These are phyloP conservation scores for Diplodus puntazzo DNA, from an alignment of 2,797 vertebrate genomes.

Conservation along the genomic window DNA sequence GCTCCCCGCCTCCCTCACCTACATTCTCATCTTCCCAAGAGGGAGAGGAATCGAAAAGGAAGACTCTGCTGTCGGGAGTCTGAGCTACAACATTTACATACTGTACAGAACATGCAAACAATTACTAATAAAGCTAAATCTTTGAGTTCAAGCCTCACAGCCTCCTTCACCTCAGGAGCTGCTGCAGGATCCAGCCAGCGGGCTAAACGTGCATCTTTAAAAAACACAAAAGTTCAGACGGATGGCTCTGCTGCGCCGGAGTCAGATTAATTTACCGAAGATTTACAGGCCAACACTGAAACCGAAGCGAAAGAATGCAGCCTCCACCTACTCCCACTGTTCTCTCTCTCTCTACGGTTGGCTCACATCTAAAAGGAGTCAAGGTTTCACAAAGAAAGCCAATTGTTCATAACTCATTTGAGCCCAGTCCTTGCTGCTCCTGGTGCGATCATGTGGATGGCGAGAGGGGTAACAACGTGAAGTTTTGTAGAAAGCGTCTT, in stretches of 20 bases:
- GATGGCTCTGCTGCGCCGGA: constrained; percentile 70
- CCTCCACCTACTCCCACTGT: constrained; percentile 73
- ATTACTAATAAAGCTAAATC: constrained; percentile 64
- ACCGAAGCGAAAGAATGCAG: constrained; percentile 78
- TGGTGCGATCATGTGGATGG: constrained; percentile 64
- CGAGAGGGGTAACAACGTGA: constrained; percentile 15
- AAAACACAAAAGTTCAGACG: constrained; percentile 85
- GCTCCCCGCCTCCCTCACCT: constrained; percentile 45
- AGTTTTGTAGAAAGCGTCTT: constrained; percentile 23
- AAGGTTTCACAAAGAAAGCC: constrained; percentile 79
- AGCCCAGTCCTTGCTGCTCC: constrained; percentile 79
- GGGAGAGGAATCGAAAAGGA: constrained; percentile 11
- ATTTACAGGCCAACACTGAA: constrained; percentile 85
- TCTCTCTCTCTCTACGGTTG: constrained; percentile 81
- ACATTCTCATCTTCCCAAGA: constrained; percentile 45
- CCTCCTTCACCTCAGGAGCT: constrained; percentile 79
- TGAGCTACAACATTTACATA: constrained; percentile 32
- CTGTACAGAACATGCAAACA: constrained; percentile 71
- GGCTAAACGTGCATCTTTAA: constrained; percentile 87
- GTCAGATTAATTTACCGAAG: constrained; percentile 91
- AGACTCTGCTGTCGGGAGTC: constrained; percentile 19
- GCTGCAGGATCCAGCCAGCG: constrained; percentile 88
- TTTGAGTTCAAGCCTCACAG: constrained; percentile 81
- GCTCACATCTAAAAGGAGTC: constrained; percentile 79
- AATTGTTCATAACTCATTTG: constrained; percentile 86